These are phyloP conservation scores for Crambe crambe DNA, from an alignment of 37 sponge, comb jelly and placozoan genomes.

Conservation along the genomic window DNA sequence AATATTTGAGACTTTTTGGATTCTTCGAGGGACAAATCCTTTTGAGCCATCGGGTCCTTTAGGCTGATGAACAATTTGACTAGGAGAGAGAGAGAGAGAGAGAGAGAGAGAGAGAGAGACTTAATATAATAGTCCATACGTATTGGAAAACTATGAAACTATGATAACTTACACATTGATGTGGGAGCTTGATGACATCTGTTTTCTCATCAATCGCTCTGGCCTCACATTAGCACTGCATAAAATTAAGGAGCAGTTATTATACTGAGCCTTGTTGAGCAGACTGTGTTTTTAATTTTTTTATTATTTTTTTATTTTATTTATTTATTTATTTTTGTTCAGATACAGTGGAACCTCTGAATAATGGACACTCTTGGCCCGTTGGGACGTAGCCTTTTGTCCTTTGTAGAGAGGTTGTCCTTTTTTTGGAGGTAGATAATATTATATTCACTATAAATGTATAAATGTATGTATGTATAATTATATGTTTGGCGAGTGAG, in stretches of 20 bases:
- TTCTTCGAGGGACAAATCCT: slow-evolving; percentile 7
- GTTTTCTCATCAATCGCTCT: slow-evolving; percentile 33
- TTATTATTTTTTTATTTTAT: too few relatives aligned
- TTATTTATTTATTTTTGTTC: too few relatives aligned
- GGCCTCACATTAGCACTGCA: slow-evolving; percentile 46
- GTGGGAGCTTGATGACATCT: slow-evolving; percentile 2
- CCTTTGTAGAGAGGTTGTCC: too few relatives aligned
- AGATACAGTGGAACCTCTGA: too few relatives aligned
- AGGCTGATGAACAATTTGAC: slow-evolving; percentile 60
- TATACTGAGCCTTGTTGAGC: too few relatives aligned
- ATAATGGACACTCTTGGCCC: too few relatives aligned
- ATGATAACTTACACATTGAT: slow-evolving; percentile 4
- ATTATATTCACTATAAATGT: too few relatives aligned
- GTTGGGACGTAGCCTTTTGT: too few relatives aligned
- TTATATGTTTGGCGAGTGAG: too few relatives aligned
- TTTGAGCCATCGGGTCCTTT: slow-evolving; percentile 65
- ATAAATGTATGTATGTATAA: not conserved
- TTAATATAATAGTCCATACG: not conserved
- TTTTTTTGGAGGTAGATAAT: too few relatives aligned
- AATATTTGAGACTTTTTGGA: not conserved
- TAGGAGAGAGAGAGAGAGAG: slow-evolving; percentile 8
- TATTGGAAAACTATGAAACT: not conserved
- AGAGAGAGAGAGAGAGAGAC: slow-evolving; percentile 26
- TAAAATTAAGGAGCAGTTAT: not conserved
- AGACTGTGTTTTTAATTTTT: too few relatives aligned